Conservation (phyloP, 35 echinoderm and acorn worm genomes). For the Strongylocentrotus purpuratus region DNA sequence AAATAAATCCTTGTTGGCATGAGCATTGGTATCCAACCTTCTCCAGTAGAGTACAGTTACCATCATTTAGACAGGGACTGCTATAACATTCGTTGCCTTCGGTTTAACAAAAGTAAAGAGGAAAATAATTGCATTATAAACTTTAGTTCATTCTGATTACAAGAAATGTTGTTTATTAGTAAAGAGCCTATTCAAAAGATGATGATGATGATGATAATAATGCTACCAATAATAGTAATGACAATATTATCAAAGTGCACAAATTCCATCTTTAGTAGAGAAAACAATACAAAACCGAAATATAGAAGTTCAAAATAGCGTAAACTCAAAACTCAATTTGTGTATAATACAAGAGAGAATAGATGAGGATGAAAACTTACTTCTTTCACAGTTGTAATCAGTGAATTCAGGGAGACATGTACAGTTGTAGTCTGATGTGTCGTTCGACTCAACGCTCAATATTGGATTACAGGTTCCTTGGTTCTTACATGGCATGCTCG, state of each 20-base stretch:
- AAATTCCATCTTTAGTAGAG: too few relatives aligned
- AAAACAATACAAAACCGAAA: too few relatives aligned
- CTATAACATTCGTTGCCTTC: constrained; percentile 66
- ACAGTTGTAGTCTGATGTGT: constrained; percentile 15
- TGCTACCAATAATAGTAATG: too few relatives aligned
- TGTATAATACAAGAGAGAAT: not conserved
- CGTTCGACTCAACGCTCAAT: not conserved
- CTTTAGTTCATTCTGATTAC: too few relatives aligned
- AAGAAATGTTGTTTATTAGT: too few relatives aligned
- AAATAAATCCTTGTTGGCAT: constrained; percentile 68
- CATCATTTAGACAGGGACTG: constrained; percentile 77
- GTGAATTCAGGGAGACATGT: not conserved
- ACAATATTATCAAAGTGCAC: too few relatives aligned
- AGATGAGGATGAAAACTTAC: not conserved
- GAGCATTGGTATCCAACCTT: constrained; percentile 65
- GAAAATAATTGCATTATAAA: too few relatives aligned
- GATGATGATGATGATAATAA: too few relatives aligned
- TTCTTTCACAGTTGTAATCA: not conserved
- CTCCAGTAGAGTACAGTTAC: constrained; percentile 61
- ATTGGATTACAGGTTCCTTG: constrained; percentile 54
- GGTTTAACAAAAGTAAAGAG: too few relatives aligned
- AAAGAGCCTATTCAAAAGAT: too few relatives aligned
- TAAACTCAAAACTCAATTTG: too few relatives aligned
- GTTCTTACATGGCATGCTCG: constrained; percentile 63
- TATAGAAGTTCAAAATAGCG: too few relatives aligned